Conservation (phyloP, 1,140 invertebrate genomes). For the Nautilus pompilius region DNA sequence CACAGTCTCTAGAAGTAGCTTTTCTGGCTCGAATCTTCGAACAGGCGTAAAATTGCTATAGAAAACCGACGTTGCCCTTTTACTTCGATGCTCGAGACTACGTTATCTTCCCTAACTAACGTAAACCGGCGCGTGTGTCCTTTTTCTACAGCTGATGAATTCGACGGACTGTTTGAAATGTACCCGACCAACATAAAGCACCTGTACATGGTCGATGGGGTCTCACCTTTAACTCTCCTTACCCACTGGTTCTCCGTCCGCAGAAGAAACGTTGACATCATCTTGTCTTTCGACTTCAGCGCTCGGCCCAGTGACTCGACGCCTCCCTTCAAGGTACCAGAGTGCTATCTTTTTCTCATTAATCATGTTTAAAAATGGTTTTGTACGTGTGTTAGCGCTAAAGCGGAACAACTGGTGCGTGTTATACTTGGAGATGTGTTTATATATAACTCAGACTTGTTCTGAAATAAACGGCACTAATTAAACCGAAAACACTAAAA, state of each 20-base stretch:
- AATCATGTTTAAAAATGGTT: neutral
- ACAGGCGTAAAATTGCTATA: no score
- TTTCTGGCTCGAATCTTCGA: no score
- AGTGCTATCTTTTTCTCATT: neutral
- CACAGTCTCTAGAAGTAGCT: no score
- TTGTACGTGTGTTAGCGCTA: neutral
- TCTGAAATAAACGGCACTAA: no score
- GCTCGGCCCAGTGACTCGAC: slow-evolving; percentile 51
- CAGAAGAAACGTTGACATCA: slow-evolving; percentile 57
- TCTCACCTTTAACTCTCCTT: slow-evolving; percentile 59
- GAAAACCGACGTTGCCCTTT: no score
- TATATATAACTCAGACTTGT: no score
- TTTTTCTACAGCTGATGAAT: slow-evolving; percentile 42
- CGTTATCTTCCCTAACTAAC: no score
- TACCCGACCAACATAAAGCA: slow-evolving; percentile 55
- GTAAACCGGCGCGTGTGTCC: no score
- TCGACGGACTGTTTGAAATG: slow-evolving; percentile 53
- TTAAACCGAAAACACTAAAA: no score
- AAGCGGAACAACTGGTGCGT: no score
- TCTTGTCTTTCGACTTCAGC: slow-evolving; percentile 59
- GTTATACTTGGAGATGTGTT: no score
- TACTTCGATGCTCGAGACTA: no score
- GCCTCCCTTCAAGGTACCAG: slow-evolving; percentile 57
- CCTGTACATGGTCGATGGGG: slow-evolving; percentile 59
- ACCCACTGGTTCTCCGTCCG: slow-evolving; percentile 56